A percentile compares a stretch with the other conserved stretches of the same genome.
phyloP scores from a whole-genome alignment of 2,113 vertebrate species.

The Bungarus multicinctus region DNA sequence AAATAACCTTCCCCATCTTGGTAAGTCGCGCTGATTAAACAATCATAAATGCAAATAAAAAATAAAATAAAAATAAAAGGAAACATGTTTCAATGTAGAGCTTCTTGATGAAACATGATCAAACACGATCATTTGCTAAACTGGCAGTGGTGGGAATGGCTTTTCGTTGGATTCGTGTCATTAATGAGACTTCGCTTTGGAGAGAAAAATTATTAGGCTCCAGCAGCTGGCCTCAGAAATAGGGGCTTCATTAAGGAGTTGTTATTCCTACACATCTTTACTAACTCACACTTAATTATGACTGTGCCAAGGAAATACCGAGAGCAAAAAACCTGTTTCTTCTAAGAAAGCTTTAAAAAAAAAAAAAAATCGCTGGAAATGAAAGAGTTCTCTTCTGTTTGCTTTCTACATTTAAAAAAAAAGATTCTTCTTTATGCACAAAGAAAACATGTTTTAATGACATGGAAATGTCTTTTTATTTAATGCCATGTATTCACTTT shows the following conservation, averaged over 20 bases:
- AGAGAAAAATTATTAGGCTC: not conserved
- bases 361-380: fast-evolving
- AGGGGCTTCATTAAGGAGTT: not conserved
- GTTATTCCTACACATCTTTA: not conserved
- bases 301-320: not conserved
- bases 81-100: constrained; percentile 6
- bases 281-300: constrained; percentile 13
- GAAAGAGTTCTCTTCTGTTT: constrained; percentile 11
- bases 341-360: not conserved
- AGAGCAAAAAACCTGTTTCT: not conserved
- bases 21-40: constrained; percentile 7
- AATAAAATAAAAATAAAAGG: too few species aligned
- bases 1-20: not conserved
- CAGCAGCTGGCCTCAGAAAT: constrained; percentile 10
- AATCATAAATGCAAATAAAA: too few species aligned
- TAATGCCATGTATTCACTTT: not conserved
- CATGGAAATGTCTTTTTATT: not conserved
- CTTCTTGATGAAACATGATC: constrained; percentile 26
- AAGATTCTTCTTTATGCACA: not conserved
- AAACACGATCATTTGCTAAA: not conserved
- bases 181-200: constrained; percentile 13
- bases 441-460: constrained; percentile 28
- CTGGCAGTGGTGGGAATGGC: not conserved
- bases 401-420: not conserved
- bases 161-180: not conserved